Percentiles rank a stretch among this genome's conserved stretches.
Evolutionary conservation across 1,140 invertebrate genomes (phyloP).

Genomic region (Drosophila dunni): DNA sequence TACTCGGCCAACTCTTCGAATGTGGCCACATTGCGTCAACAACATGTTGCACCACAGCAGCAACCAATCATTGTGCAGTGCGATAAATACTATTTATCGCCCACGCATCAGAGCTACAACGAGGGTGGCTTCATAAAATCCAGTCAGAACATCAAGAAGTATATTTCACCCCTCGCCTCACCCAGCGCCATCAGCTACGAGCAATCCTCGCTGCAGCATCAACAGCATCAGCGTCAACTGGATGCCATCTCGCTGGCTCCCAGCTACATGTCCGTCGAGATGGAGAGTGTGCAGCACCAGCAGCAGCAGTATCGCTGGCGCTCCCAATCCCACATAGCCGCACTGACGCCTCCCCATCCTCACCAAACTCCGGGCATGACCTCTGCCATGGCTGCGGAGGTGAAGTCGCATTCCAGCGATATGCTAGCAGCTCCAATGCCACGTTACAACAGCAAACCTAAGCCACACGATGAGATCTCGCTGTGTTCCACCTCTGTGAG

Average conservation of each 20-base stretch:
- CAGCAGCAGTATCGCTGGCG: constrained; percentile 71
- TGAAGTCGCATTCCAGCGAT: constrained; percentile 75
- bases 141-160: constrained; percentile 82
- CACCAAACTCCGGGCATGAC: constrained; percentile 52
- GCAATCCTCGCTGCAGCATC: constrained; percentile 54
- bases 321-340: constrained; percentile 74
- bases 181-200: constrained; percentile 65
- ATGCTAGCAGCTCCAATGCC: constrained; percentile 69
- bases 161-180: constrained; percentile 72
- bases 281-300: constrained; percentile 57
- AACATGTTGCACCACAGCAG: constrained; percentile 73
- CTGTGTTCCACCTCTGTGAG: constrained; percentile 71
- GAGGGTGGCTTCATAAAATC: constrained; percentile 82
- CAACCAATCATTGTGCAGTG: constrained; percentile 79
- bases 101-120: constrained; percentile 78
- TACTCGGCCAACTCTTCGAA: constrained; percentile 80
- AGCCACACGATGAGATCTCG: constrained; percentile 73
- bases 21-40: constrained; percentile 77
- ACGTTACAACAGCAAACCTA: constrained; percentile 46
- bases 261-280: constrained; percentile 75
- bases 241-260: constrained; percentile 78
- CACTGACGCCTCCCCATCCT: constrained; percentile 60
- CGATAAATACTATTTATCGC: constrained; percentile 81
- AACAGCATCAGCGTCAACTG: constrained; percentile 63
- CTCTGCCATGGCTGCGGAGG: constrained; percentile 42